Percentiles rank a stretch among this genome's conserved stretches.
phyloP scores from a whole-genome alignment of 2,113 vertebrate species.

The Enhydra lutris region DNA sequence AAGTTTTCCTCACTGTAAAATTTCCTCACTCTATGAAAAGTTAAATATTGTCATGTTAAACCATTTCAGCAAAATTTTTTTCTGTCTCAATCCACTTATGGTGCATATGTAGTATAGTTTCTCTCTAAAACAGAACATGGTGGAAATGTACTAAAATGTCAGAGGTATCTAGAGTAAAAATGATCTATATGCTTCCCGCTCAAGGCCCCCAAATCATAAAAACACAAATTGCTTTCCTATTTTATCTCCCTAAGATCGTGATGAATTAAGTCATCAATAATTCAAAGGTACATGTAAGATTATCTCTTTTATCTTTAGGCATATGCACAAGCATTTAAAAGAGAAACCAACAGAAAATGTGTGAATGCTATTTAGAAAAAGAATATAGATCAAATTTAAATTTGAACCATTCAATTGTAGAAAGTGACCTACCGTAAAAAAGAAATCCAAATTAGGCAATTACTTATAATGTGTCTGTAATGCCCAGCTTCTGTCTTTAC shows the following conservation, averaged over 20 bases:
- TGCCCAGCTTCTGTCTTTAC: neutral
- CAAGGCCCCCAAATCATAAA: neutral
- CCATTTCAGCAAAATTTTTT: neutral
- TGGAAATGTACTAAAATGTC: conserved; percentile 18
- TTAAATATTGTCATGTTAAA: conserved; percentile 14
- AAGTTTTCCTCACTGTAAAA: conserved; percentile 16
- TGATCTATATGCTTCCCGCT: neutral
- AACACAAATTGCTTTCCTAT: neutral
- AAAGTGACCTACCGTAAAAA: neutral
- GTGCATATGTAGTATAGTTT: neutral
- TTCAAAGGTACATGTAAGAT: conserved; percentile 12
- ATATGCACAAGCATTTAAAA: neutral
- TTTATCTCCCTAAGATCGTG: conserved; percentile 6
- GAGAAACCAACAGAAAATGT: neutral
- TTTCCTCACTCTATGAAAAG: conserved; percentile 6
- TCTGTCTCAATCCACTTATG: neutral
- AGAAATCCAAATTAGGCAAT: conserved; percentile 16
- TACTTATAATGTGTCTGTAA: neutral
- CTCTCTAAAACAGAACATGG: conserved; percentile 6
- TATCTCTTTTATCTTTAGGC: neutral
- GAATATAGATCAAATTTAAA: conserved; percentile 28
- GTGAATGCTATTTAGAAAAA: neutral
- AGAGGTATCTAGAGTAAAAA: neutral
- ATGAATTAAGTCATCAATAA: conserved; percentile 21
- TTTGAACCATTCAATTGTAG: neutral